These are phyloP conservation scores for Sorex fumeus DNA, from an alignment of 2,113 vertebrate genomes.

Conservation along the genomic window DNA sequence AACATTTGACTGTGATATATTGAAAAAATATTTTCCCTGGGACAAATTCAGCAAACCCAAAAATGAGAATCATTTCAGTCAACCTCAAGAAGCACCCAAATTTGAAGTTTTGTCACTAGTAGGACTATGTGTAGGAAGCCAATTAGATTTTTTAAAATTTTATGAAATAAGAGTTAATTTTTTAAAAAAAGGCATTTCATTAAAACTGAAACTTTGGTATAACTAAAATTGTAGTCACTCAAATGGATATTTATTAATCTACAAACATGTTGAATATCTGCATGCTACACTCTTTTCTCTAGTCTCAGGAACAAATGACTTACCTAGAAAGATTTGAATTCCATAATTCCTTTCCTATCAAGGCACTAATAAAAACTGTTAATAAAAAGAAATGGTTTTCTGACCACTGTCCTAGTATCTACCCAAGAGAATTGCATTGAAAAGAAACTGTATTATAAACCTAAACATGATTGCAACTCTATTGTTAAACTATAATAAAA, in stretches of 20 bases:
- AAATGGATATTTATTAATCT: neutral
- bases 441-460: neutral
- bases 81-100: too few relatives aligned
- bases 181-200: neutral
- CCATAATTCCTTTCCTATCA: neutral
- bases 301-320: slow-evolving; percentile 13
- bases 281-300: neutral
- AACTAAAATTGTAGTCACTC: slow-evolving; percentile 29
- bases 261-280: neutral
- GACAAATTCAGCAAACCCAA: neutral
- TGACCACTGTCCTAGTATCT: neutral
- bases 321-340: neutral
- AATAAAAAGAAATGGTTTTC: slow-evolving; percentile 2
- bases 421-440: neutral
- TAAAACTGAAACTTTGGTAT: neutral
- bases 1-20: neutral
- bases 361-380: neutral
- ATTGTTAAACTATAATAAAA: too few relatives aligned
- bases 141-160: neutral
- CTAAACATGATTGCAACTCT: neutral
- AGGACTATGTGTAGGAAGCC: neutral
- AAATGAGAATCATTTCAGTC: too few relatives aligned
- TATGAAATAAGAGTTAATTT: too few relatives aligned
- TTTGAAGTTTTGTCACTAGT: neutral
- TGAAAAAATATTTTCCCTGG: neutral